Evolutionary conservation across 2,888 invertebrate species (phyloP), one percentile per base, ranked within the genome.

Genomic region (Orchesella flavescens): DNA sequence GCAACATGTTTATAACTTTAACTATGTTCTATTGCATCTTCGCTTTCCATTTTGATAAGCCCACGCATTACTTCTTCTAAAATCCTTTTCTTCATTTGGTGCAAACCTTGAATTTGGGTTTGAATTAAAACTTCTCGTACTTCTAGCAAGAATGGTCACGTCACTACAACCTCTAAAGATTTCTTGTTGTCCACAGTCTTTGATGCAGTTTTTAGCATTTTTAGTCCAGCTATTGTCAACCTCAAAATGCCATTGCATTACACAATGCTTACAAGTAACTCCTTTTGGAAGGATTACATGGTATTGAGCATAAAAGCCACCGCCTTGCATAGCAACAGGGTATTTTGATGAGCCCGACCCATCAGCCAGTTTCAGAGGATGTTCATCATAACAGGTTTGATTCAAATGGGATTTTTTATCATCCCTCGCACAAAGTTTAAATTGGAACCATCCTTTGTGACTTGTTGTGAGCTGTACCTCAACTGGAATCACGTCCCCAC

Each of bases 241-340:
- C 0, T 89, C 88, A 86, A 92, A 93, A 53, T 91, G 91, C 93
- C 93, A 93, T 78, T 92, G 91, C 1, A 93, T 88, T 0, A 92
- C 91, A 87, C 93, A 93, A 61, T 91, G 92, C 0, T 90, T 86
- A 88, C 93, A 93, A n/a, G 88, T 90, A 17, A 93, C 71, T 2
- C 89, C 89, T 1, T 88, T 24, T 0, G 93, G 93, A 13, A 93
- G 89, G 46, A 86, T 86, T 2, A 91, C 87, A 1, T 82, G 59
- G 2, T 80, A 81, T n/a, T 43, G 59, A 1, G 69, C 69, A 21
- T 74, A 78, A 21, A 75, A 71, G 0, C 59, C 13, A 4, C 63
- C 75, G 0, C 46, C n/a, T 0, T 46, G 23, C 15, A 44, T 15
- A 0, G 66, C 59, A 74, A 84, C 19, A 5, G n/a, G 19, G 15